Conservation (phyloP, 2,797 vertebrate genomes). For the Myiothlypis coronata region DNA sequence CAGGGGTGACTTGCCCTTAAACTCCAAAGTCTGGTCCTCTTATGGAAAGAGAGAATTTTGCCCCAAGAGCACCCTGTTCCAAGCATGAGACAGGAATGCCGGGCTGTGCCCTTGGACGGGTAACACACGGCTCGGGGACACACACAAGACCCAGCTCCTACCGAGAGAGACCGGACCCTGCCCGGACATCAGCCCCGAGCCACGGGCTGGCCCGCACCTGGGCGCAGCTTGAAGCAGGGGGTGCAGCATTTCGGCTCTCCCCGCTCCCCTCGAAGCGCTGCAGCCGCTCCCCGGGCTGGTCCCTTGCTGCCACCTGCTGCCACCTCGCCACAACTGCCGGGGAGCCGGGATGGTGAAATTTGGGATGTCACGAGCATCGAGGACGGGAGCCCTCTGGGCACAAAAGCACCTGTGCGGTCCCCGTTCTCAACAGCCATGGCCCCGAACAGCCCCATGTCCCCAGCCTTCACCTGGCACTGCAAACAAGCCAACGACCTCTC, state of each 20-base stretch:
- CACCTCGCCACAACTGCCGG: background rate
- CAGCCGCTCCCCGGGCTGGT: background rate
- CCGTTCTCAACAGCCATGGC: background rate
- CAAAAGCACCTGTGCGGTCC: background rate
- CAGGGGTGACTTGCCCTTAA: background rate
- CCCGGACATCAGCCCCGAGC: background rate
- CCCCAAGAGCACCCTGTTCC: background rate
- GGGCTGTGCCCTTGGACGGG: background rate
- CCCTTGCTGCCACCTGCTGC: constrained; percentile 53
- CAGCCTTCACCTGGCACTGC: background rate
- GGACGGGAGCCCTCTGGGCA: background rate
- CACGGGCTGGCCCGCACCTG: background rate
- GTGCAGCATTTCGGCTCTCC: background rate
- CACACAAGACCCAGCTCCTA: accelerated
- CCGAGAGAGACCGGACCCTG: background rate
- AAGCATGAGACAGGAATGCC: background rate
- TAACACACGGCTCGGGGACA: accelerated
- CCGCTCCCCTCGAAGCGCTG: background rate
- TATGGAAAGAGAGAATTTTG: background rate
- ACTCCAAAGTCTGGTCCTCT: background rate
- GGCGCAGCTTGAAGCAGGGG: background rate
- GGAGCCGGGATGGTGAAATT: background rate
- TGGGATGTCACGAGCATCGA: background rate
- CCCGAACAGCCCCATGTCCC: background rate
- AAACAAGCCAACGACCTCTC: background rate